A percentile compares a stretch with the other conserved stretches of the same genome.
phyloP scores from a whole-genome alignment of 37 sponge, comb jelly and placozoan genomes.

The Beroe ovata region DNA sequence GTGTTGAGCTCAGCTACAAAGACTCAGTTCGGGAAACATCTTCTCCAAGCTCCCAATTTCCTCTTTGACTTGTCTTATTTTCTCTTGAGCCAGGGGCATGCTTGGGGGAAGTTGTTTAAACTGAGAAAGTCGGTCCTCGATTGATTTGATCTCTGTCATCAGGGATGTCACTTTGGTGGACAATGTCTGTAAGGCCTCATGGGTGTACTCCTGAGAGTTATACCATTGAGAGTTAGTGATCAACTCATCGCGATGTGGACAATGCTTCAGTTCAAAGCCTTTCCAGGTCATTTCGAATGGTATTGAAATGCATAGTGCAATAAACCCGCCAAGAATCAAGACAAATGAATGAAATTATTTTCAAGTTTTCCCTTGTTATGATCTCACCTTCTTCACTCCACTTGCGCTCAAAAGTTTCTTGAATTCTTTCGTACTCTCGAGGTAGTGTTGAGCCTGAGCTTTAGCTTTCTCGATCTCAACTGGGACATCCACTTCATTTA shows the following conservation, averaged over 20 bases:
- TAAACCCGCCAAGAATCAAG: too few relatives aligned
- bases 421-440: slow-evolving; percentile 22
- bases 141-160: background rate
- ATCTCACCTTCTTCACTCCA: slow-evolving; percentile 50
- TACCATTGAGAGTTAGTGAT: too few relatives aligned
- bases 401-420: slow-evolving; percentile 20
- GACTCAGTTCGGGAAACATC: slow-evolving; percentile 17
- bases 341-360: too few relatives aligned
- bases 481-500: background rate
- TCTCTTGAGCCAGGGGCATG: slow-evolving; percentile 53
- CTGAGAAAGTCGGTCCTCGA: background rate
- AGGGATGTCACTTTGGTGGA: slow-evolving; percentile 1
- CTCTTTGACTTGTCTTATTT: background rate
- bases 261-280: too few relatives aligned
- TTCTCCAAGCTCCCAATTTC: slow-evolving; percentile 22
- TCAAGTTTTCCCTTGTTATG: too few relatives aligned
- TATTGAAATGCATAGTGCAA: too few relatives aligned
- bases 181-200: slow-evolving; percentile 23
- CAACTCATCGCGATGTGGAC: too few relatives aligned
- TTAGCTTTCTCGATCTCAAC: slow-evolving; percentile 45
- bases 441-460: slow-evolving; percentile 36
- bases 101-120: slow-evolving; percentile 55
- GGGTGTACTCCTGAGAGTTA: slow-evolving; percentile 59
- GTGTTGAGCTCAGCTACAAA: background rate
- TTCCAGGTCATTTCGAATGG: too few relatives aligned